A percentile compares a stretch with the other conserved stretches of the same genome.
These are phyloP conservation scores for Gadus chalcogrammus DNA, from an alignment of 2,113 vertebrate genomes.

Conservation along the genomic window DNA sequence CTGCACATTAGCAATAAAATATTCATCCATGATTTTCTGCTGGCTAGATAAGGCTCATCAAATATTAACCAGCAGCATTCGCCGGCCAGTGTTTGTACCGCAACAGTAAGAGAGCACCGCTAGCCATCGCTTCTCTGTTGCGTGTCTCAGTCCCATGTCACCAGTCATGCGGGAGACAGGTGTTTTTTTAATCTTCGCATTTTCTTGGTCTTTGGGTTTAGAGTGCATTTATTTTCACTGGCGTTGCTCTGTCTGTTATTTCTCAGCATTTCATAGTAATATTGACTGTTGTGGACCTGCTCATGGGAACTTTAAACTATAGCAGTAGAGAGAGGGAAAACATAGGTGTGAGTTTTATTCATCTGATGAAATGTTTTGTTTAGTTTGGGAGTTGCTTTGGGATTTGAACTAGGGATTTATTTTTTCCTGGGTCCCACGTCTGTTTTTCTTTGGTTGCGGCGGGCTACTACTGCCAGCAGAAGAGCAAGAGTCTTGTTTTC, in stretches of 20 bases:
- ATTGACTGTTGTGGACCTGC: too few relatives aligned
- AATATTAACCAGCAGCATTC: constrained; percentile 50
- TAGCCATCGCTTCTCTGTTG: neutral
- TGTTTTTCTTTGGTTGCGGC: neutral
- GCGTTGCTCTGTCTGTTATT: neutral
- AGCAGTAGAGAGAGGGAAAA: too few relatives aligned
- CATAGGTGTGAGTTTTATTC: neutral
- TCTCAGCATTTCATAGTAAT: too few relatives aligned
- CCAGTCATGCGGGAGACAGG: neutral
- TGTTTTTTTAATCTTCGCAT: neutral
- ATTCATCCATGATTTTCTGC: constrained; percentile 55
- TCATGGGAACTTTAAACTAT: too few relatives aligned
- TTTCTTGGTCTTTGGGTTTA: neutral
- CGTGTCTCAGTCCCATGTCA: neutral
- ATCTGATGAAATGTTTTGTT: neutral
- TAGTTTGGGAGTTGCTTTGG: neutral
- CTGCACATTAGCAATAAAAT: constrained; percentile 52
- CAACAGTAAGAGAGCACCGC: neutral
- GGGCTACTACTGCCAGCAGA: neutral
- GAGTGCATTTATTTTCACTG: neutral
- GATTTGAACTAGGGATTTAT: neutral
- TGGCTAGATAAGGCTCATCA: constrained; percentile 52
- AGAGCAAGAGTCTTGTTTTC: neutral
- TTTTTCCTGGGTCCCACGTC: neutral
- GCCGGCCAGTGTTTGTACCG: neutral